Evolutionary conservation across 2,888 invertebrate genomes (phyloP).

Genomic region (Synanthedon myopaeformis): DNA sequence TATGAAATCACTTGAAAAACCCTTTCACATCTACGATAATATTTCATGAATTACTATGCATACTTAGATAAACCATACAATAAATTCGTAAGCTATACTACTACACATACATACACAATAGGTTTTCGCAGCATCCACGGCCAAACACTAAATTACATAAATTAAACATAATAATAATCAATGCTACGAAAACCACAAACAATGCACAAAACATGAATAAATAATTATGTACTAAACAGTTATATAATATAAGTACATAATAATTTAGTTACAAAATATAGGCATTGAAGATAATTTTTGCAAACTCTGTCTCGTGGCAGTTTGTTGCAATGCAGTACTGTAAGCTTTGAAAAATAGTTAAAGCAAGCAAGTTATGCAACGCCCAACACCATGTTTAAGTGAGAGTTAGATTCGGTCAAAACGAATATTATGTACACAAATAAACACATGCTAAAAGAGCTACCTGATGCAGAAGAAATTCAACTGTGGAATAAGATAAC

Average conservation of each 20-base stretch:
- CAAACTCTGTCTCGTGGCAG: slow-evolving; percentile 68
- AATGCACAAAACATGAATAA: slow-evolving; percentile 5
- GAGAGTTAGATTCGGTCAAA: slow-evolving; percentile 31
- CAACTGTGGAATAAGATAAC: slow-evolving; percentile 59
- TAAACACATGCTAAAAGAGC: slow-evolving; percentile 32
- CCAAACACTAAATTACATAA: no score
- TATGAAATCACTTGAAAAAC: no score
- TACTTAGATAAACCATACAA: no score
- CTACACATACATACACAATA: not conserved
- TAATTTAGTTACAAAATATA: slow-evolving; percentile 26
- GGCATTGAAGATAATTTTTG: slow-evolving; percentile 39
- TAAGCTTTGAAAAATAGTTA: slow-evolving; percentile 34
- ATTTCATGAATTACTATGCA: no score
- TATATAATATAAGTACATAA: slow-evolving; percentile 11
- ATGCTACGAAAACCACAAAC: slow-evolving; percentile 2
- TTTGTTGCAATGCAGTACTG: slow-evolving; percentile 47
- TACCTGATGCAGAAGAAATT: slow-evolving; percentile 62
- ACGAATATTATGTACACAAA: slow-evolving; percentile 47
- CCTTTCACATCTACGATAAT: no score
- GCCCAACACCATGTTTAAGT: slow-evolving; percentile 44
- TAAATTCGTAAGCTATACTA: no score
- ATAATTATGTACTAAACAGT: slow-evolving; percentile 5
- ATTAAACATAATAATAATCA: no score
- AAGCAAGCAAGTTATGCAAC: slow-evolving; percentile 24
- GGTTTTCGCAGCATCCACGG: not conserved